These are phyloP conservation scores for Hypsopygia costalis DNA, from an alignment of 2,888 invertebrate genomes.

Conservation along the genomic window DNA sequence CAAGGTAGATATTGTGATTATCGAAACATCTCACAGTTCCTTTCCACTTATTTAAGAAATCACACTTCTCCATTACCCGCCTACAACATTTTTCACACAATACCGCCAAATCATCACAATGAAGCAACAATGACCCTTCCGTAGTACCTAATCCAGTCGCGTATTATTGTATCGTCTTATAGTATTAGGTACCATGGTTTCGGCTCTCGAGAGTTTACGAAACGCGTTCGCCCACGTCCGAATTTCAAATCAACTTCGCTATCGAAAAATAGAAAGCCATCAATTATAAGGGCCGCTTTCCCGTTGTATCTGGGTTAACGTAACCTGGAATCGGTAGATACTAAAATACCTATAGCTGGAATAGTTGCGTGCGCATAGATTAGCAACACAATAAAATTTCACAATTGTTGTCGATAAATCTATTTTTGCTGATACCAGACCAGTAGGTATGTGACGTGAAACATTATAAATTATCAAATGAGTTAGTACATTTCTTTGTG, in stretches of 20 bases:
- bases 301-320: constrained; percentile 62
- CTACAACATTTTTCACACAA: constrained; percentile 7
- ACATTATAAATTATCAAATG: no score
- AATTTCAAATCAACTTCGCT: constrained; percentile 61
- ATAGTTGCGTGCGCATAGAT: not conserved
- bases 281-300: constrained; percentile 72
- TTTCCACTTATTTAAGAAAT: no score
- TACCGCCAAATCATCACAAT: constrained; percentile 7
- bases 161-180: constrained; percentile 4
- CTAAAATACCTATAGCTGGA: not conserved
- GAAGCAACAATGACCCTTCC: constrained; percentile 1
- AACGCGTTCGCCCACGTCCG: constrained; percentile 68
- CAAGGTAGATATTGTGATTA: not conserved
- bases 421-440: no score
- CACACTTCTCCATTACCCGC: constrained; percentile 1
- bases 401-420: no score
- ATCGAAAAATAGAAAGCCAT: constrained; percentile 78
- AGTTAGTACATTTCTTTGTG: no score
- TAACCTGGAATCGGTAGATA: constrained; percentile 26
- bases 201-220: constrained; percentile 28
- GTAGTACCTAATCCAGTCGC: not conserved
- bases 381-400: no score
- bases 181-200: constrained; percentile 2
- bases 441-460: no score
- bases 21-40: not conserved